Base-by-base conservation (phyloP, 2,888 invertebrate species). In the Drosophila testacea region DNA sequence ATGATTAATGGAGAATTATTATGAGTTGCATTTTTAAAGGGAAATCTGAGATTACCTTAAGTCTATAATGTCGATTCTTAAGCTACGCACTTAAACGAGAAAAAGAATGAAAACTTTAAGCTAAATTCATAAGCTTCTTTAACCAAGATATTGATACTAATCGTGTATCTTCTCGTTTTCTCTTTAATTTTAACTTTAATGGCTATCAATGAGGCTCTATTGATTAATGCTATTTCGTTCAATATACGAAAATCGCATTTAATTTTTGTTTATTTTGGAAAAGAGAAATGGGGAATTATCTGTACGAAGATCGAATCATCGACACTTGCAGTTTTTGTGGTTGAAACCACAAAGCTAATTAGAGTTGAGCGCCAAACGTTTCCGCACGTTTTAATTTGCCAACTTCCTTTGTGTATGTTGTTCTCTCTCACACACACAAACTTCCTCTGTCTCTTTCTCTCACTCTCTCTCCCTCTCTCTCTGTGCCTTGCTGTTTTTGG, bases 381-480 rank as follows among this genome's bases (percentile, higher is more conserved):
- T 83, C 77, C 82, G 88, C 79, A 79, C 85, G 79, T 77, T 82
- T 85, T 79, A 76, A 79, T 85, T 83, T 75, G 55, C 67, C 71
- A 77, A 87, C 74, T 81, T 77, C 75, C 79, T 81, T 75, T 76
- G 77, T 70, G 79, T 70, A 72, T 69, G 62, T 69, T 47, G 41
- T 64, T 63, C 6, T n/a, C 28, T 10, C 13, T 9, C 27, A 6
- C 34, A 4, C 27, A 6, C 27, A 4, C 27, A 4, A 13, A 7
- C 34, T 51, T 0, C 6, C 1, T 22, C 32, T n/a, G 30, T 13
- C 16, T 32, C 6, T n/a, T 10, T 6, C 34, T 52, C 9, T 28
- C 9, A 36, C n/a, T 38, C 6, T 28, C 32, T 30, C 6, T 30
- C 30, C 7, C 6, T 30, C 30, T 30, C 5, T 6, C 30, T 30